Percentiles rank a stretch among this genome's conserved stretches.
Evolutionary conservation across 2,113 vertebrate genomes (phyloP).

Genomic region (Pheucticus melanocephalus): DNA sequence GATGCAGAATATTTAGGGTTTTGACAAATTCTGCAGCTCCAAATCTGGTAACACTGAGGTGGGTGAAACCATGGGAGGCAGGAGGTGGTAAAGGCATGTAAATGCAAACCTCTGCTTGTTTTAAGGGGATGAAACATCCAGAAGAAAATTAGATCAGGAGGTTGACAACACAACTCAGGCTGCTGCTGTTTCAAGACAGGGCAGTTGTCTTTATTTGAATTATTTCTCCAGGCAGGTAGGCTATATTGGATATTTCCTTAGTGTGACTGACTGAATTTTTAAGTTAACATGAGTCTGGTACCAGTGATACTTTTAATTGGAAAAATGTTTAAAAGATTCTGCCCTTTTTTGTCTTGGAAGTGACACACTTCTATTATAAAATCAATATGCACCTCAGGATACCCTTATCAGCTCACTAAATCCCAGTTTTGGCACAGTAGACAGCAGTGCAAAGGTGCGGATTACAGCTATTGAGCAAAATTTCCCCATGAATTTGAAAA

Average conservation of each 20-base stretch:
- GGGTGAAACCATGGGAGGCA: neutral
- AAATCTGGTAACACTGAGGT: no score
- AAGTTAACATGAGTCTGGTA: neutral
- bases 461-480: neutral
- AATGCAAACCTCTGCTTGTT: neutral
- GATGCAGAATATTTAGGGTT: neutral
- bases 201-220: neutral
- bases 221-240: neutral
- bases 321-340: neutral
- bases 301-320: neutral
- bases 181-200: neutral
- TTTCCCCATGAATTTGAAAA: neutral
- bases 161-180: neutral
- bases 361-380: neutral
- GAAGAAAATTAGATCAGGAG: neutral
- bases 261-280: neutral
- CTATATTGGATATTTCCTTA: neutral
- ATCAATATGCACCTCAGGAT: neutral
- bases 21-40: neutral
- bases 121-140: neutral
- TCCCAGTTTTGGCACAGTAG: neutral
- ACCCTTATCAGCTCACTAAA: neutral
- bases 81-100: accelerated
- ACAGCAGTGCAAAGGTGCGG: neutral
- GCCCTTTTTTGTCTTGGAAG: neutral